Base-by-base conservation (phyloP, 2,797 vertebrate genomes). In the Anisognathus igniventris region DNA sequence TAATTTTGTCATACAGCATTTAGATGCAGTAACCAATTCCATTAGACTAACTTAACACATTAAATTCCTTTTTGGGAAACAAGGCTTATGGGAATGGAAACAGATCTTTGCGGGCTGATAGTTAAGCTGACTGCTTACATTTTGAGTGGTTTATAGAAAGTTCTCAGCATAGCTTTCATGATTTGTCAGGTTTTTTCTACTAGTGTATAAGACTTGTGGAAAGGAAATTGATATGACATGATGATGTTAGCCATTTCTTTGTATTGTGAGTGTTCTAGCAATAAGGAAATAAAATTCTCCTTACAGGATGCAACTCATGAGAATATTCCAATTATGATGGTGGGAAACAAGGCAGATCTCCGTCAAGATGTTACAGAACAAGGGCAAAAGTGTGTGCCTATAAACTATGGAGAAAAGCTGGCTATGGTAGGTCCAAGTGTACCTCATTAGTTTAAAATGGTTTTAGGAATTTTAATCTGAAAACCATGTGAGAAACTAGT, bases 341-440 rank as follows among this genome's bases (percentile, higher is more conserved):
- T 99, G 60, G 99, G 99, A 91, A 99, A 99, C 95, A 99, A 99
- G 94, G 98, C 98, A 88, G 99, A 99, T 96, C 98, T 99, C 50
- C 98, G 99, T 71, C 94, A 98, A 22, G 35, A 93, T 54, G 86
- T 98, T 79, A 81, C 94, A 71, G 86, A 97, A 56, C 97, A 98
- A 82, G 98, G 97, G 31, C 95, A 97, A 33, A 98, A 96, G 54
- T 99, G 98, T 91, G 98, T 99, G 40, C 97, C 98, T 39, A 97
- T 98, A 72, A 98, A 97, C 97, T 98, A 98, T 47, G 99, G 99
- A 97, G 99, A 99, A 96, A 99, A 99, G 86, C 97, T 99, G 84
- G 99, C 99, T 76, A 99, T 99, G 99, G 99, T 99, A 98, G 97
- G 45, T 47, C 33, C 14, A 37, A 21, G 22, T 39, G 22, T 81